A percentile compares a stretch with the other conserved stretches of the same genome.
These are phyloP conservation scores for Lochmaea capreae DNA, from an alignment of 2,888 invertebrate species.

Conservation along the genomic window DNA sequence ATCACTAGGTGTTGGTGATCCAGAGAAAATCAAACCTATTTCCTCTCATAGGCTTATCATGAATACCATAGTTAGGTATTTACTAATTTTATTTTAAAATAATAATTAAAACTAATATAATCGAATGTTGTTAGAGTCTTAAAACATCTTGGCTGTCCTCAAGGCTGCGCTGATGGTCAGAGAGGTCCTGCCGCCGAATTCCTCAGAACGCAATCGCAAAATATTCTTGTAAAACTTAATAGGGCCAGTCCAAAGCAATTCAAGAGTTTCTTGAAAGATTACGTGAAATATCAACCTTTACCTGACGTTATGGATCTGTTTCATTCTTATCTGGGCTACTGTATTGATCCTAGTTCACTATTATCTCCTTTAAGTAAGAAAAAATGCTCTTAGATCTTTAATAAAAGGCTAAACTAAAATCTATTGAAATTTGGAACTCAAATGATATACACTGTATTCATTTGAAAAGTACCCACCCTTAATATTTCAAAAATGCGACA, in stretches of 20 bases:
- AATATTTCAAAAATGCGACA: neutral
- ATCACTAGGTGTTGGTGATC: constrained; percentile 63
- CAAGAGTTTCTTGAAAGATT: constrained; percentile 75
- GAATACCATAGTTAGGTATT: constrained; percentile 74
- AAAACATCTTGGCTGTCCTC: constrained; percentile 92
- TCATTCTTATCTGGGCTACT: constrained; percentile 96
- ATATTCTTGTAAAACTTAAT: constrained; percentile 80
- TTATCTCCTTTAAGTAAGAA: constrained; percentile 89
- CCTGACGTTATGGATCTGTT: constrained; percentile 91
- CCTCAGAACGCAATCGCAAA: constrained; percentile 87
- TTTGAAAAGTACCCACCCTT: neutral
- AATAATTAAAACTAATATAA: neutral
- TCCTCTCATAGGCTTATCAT: constrained; percentile 79
- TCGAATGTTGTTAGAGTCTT: constrained; percentile 73
- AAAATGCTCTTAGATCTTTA: constrained; percentile 23
- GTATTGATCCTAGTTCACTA: constrained; percentile 88
- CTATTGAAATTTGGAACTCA: neutral
- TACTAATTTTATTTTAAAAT: neutral
- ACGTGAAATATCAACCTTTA: constrained; percentile 82
- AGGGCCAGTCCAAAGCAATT: constrained; percentile 76
- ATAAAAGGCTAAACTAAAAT: constrained; percentile 2
- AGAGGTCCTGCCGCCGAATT: constrained; percentile 91
- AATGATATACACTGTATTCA: too few species aligned
- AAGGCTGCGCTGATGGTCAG: constrained; percentile 90
- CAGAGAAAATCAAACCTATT: constrained; percentile 65